Base-by-base conservation (phyloP, 2,888 invertebrate genomes). In the Spilarctia lutea region DNA sequence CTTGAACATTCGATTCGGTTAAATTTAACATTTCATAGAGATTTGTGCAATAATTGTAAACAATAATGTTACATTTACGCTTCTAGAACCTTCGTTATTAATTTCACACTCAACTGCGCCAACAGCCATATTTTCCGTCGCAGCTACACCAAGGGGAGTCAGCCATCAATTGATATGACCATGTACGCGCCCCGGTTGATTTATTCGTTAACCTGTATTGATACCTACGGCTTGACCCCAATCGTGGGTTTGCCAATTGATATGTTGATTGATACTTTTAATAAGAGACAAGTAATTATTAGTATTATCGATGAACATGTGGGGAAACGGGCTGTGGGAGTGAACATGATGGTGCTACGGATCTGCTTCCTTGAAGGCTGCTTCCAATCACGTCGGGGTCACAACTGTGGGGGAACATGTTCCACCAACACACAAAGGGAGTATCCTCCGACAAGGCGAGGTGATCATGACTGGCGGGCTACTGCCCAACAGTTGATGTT, bases 121-220 rank as follows among this genome's bases (percentile, higher is more conserved):
- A 78, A 84, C 80, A 67, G 81, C 48, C 33, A 68, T 67, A 80
- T 86, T 83, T 88, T 80, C 82, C 82, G 83, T 83, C 83, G 75
- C 80, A 82, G 81, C 84, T 86, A 83, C 84, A 84, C 75, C 83
- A 80, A 83, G 89, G 90, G 91, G 91, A 85, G 83, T 82, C 71
- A 75, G 84, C 86, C 81, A 83, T 85, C 89, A 93, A 95, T 95
- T 95, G 94, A 94, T 93, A 92, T 91, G 94, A 89, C 96, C 95
- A 87, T 93, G 93, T 87, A 86, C 83, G 78, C 87, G 90, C 88
- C 89, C 92, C 90, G 88, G 78, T 86, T 91, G 92, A 94, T 95
- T 94, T 95, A 93, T 90, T 94, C 91, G 92, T 95, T 94, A 94
- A 94, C 94, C 94, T 93, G 90, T 84, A 92, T 92, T 90, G 92